These are phyloP conservation scores for Linurgus olivaceus DNA, from an alignment of 2,797 vertebrate genomes.

Conservation along the genomic window DNA sequence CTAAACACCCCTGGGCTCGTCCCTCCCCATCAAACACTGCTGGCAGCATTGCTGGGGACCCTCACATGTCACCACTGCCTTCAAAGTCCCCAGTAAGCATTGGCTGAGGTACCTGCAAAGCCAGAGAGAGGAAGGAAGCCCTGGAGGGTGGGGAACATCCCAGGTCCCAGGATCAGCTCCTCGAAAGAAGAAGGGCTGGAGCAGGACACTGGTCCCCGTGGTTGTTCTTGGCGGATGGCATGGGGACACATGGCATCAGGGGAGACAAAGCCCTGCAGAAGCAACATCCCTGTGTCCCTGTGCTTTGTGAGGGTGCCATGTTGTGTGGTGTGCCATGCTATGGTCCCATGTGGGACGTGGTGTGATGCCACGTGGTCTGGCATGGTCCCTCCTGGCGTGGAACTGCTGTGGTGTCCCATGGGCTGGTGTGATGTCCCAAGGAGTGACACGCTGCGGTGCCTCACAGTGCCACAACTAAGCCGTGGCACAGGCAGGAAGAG, in stretches of 20 bases:
- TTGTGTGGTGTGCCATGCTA: accelerated
- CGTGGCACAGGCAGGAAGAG: not conserved
- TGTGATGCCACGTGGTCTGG: accelerated
- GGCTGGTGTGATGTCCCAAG: not conserved
- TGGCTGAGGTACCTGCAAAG: not conserved
- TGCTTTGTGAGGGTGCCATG: not conserved
- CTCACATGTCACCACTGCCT: not conserved
- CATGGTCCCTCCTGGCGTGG: not conserved
- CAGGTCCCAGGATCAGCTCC: not conserved
- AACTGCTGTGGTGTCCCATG: not conserved
- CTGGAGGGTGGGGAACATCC: not conserved
- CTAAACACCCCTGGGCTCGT: accelerated
- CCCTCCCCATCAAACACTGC: not conserved
- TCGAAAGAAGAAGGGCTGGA: not conserved
- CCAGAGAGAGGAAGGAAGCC: not conserved
- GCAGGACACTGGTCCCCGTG: accelerated
- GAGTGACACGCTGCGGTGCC: not conserved
- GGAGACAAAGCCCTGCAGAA: not conserved
- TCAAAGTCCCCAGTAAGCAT: not conserved
- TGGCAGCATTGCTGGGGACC: not conserved
- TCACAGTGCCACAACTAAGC: not conserved
- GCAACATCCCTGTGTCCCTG: accelerated
- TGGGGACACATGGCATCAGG: not conserved
- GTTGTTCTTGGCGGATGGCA: accelerated
- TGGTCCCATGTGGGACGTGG: accelerated